phyloP scores from a whole-genome alignment of 2,888 invertebrate genomes.

The Coelopa pilipes region DNA sequence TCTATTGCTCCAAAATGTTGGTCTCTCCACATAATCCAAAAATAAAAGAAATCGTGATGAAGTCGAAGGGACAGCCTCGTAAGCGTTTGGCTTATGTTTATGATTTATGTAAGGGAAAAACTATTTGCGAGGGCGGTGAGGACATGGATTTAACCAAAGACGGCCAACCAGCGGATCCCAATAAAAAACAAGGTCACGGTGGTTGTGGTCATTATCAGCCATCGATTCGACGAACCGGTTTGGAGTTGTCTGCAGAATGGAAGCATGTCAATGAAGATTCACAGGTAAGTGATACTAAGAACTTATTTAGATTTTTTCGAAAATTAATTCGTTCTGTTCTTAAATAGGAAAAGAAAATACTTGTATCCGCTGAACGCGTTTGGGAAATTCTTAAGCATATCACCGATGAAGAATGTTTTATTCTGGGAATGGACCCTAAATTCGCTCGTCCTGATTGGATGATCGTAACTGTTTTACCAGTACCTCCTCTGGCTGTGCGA shows the following conservation, averaged over 20 bases:
- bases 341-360: constrained; percentile 86
- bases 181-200: constrained; percentile 79
- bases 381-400: constrained; percentile 97
- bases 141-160: constrained; percentile 94
- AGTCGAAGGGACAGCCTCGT: constrained; percentile 95
- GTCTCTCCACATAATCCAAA: constrained; percentile 87
- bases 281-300: constrained; percentile 68
- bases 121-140: constrained; percentile 98
- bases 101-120: constrained; percentile 97
- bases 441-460: constrained; percentile 99
- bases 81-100: constrained; percentile 95
- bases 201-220: constrained; percentile 99
- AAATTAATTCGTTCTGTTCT: not conserved
- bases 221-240: constrained; percentile 85
- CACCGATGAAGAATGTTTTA: constrained; percentile 95
- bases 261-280: constrained; percentile 98
- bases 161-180: constrained; percentile 70
- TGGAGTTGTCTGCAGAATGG: constrained; percentile 98
- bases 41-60: constrained; percentile 78
- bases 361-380: constrained; percentile 93
- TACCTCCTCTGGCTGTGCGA: constrained; percentile 94
- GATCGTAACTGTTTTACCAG: constrained; percentile 96
- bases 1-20: constrained; percentile 96
- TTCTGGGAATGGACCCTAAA: constrained; percentile 96
- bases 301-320: not conserved